Evolutionary conservation across 1,140 invertebrate genomes (phyloP), one percentile per base, ranked within the genome.

Genomic region (Dolichoris vasculosae): DNA sequence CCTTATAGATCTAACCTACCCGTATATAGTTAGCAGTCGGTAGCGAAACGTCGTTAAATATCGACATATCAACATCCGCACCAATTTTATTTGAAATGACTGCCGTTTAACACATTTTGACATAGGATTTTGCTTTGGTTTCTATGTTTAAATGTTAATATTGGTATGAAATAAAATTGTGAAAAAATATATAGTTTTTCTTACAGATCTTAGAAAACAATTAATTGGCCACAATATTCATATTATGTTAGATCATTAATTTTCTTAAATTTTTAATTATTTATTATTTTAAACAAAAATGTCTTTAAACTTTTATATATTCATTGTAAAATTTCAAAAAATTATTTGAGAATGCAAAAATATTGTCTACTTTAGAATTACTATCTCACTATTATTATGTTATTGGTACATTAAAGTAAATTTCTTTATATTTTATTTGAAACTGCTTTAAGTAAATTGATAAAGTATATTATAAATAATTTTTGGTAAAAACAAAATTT

Each of bases 51-150:
- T 83, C 80, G 59, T 86, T 86, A 83, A 83, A 86, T 82, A 86
- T 86, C 75, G 85, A 83, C 43, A 80, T 86, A 79, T 86, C 80
- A 86, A 86, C 85, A 86, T 86, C 85, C 85, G 85, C 63, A 77
- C 30, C n/a, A 69, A 85, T 48, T 23, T 73, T 82, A 48, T 43
- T 46, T 43, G 32, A 71, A 71, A 71, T 43, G 9, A 79, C 32
- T 43, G 6, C 59, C 48, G 75, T 59, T 75, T 64, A 76, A 63
- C 32, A 46, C 51, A 59, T 63, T 80, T 75, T 38, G 35, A 40
- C 23, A n/a, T 1, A 11, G 32, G 15, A 51, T 23, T 73, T 79
- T 85, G 38, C 71, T 73, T 71, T 4, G n/a, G 30, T 59, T 32
- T 55, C 8, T 55, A 71, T 40, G 73, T 84, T 79, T 84, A 84